phyloP scores from a whole-genome alignment of 2,113 vertebrate genomes.

The Phaethon lepturus region DNA sequence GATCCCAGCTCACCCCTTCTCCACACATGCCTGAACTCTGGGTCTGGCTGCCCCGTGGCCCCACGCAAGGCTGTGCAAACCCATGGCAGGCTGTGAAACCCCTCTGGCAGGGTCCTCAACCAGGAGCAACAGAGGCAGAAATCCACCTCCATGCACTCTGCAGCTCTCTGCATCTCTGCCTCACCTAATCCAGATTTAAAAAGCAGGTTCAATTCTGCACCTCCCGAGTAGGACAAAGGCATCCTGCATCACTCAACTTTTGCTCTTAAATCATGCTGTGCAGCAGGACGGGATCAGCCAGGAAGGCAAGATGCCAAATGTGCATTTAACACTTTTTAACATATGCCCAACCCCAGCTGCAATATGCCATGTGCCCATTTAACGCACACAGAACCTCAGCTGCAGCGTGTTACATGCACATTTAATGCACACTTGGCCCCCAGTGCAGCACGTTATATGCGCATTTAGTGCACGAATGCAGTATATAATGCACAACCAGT shows the following conservation, averaged over 20 bases:
- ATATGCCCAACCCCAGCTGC: fast-evolving
- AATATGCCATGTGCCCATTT: fast-evolving
- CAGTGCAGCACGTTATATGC: fast-evolving
- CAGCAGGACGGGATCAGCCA: background rate
- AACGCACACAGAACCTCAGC: fast-evolving
- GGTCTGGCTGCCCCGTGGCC: background rate
- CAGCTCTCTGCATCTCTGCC: background rate
- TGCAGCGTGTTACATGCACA: fast-evolving
- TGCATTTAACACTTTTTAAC: background rate
- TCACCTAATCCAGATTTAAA: too few species aligned
- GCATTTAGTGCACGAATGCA: fast-evolving
- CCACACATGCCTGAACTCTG: background rate
- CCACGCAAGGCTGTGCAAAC: background rate
- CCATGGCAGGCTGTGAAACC: background rate
- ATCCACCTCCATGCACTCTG: fast-evolving
- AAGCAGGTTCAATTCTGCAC: background rate
- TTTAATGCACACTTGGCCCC: background rate
- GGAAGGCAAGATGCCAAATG: background rate
- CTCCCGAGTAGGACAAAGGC: fast-evolving
- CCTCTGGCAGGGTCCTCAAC: background rate
- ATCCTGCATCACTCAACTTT: fast-evolving
- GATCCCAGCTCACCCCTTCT: background rate
- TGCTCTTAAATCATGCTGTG: background rate
- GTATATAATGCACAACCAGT: fast-evolving
- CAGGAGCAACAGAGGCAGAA: fast-evolving